Base-by-base conservation (phyloP, 2,888 invertebrate genomes). In the Hesperia comma region DNA sequence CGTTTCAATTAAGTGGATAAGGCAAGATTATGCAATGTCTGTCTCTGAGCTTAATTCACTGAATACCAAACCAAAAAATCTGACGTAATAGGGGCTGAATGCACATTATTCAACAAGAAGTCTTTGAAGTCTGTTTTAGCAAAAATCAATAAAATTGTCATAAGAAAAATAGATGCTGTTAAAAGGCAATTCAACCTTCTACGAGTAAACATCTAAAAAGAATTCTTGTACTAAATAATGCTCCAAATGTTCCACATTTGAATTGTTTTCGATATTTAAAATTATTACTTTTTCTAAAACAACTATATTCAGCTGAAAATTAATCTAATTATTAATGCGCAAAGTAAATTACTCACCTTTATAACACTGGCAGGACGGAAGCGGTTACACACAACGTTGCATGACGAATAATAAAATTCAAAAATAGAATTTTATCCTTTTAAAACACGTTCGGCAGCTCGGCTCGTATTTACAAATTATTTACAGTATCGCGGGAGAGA, bases 401-500 rank as follows among this genome's bases (percentile, higher is more conserved):
- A 61, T 67, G 17, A 49, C 67, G 60, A 54, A 6, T 15, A 55
- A 61, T 53, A 57, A 63, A 63, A 63, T 33, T 53, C 19, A 40
- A 66, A 66, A 41, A 58, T 58, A 41, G 51, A 58, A 53, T 63
- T 63, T 58, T 41, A 32, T 53, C 37, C 49, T 46, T 41, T 60
- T 49, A 3, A 40, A 49, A 57, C 49, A 41, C 57, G 57, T 26
- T 49, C 56, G 63, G 43, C 46, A n/a, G 32, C 37, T 33, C 6
- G 63, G 55, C 12, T 19, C 15, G 64, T 75, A 86, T 85, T 84
- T 85, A 84, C 81, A 82, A 79, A 80, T 76, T 87, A 86, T 88
- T 86, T 87, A 87, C 88, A 86, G 81, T 75, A 63, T 71, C 73
- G 78, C 77, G 72, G 77, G 81, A 80, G 77, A 78, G 82, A 80